phyloP scores from a whole-genome alignment of 2,888 invertebrate genomes.

The Rhamnusium bicolor region DNA sequence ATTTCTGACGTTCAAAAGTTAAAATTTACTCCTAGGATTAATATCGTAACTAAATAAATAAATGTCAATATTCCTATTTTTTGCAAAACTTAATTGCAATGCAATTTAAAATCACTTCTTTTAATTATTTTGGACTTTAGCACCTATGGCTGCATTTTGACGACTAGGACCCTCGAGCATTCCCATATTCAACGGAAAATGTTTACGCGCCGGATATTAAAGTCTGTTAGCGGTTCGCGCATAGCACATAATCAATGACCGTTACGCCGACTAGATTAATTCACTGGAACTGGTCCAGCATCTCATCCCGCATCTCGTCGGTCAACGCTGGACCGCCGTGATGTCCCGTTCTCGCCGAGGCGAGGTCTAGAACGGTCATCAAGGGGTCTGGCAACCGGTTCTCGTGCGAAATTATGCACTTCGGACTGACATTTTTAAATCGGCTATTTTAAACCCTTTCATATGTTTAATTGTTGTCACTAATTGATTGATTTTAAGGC shows the following conservation, averaged over 20 bases:
- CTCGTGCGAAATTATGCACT: conserved; percentile 17
- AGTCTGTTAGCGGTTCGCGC: conserved; percentile 47
- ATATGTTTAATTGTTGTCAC: conserved; percentile 21
- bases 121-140: background rate
- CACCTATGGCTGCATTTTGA: background rate
- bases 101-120: too few species aligned
- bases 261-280: conserved; percentile 64
- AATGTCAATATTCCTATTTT: too few species aligned
- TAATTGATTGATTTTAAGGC: conserved; percentile 23
- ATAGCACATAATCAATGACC: conserved; percentile 64
- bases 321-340: conserved; percentile 36
- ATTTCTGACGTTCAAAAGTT: too few species aligned
- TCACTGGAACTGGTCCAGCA: conserved; percentile 65
- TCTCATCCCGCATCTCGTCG: conserved; percentile 58
- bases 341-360: conserved; percentile 28
- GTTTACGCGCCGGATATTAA: conserved; percentile 47
- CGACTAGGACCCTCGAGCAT: background rate
- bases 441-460: conserved; percentile 6
- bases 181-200: conserved; percentile 10
- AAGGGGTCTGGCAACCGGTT: conserved; percentile 33
- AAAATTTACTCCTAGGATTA: too few species aligned
- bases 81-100: too few species aligned
- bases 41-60: too few species aligned
- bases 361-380: conserved; percentile 40
- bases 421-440: background rate